Conservation (phyloP, 2,113 vertebrate genomes). For the Poecile atricapillus region DNA sequence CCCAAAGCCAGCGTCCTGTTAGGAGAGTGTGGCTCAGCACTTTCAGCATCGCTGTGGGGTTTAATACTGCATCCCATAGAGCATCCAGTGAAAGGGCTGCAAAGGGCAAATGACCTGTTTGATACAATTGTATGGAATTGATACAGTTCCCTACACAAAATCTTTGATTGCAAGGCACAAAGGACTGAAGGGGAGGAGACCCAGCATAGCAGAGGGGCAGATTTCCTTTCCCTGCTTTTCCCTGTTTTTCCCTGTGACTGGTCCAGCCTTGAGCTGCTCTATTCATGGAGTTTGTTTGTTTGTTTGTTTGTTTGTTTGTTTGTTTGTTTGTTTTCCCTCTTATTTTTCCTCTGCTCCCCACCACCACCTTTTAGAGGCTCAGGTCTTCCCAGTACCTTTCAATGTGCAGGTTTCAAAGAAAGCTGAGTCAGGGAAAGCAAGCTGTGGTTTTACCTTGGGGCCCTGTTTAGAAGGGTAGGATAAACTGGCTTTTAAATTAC, state of each 20-base stretch:
- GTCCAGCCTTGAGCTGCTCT: neutral
- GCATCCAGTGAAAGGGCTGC: neutral
- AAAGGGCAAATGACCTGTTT: neutral
- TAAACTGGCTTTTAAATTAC: neutral
- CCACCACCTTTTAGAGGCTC: neutral
- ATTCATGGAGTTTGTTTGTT: neutral
- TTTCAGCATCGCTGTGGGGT: neutral
- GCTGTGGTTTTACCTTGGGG: neutral
- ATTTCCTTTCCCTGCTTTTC: neutral
- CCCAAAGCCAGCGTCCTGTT: neutral
- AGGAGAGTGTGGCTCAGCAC: neutral
- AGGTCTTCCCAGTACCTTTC: neutral
- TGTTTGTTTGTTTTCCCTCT: neutral
- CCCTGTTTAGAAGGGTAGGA: neutral
- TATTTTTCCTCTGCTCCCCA: neutral
- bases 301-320: neutral
- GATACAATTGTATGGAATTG: neutral
- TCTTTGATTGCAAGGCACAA: neutral
- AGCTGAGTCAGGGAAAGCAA: neutral
- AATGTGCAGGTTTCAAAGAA: neutral
- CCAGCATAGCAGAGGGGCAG: neutral
- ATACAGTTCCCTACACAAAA: accelerated
- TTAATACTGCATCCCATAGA: neutral
- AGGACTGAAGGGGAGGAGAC: neutral
- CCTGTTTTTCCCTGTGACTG: neutral